phyloP scores from a whole-genome alignment of 1,140 invertebrate species.

The Drosophila arawakana region DNA sequence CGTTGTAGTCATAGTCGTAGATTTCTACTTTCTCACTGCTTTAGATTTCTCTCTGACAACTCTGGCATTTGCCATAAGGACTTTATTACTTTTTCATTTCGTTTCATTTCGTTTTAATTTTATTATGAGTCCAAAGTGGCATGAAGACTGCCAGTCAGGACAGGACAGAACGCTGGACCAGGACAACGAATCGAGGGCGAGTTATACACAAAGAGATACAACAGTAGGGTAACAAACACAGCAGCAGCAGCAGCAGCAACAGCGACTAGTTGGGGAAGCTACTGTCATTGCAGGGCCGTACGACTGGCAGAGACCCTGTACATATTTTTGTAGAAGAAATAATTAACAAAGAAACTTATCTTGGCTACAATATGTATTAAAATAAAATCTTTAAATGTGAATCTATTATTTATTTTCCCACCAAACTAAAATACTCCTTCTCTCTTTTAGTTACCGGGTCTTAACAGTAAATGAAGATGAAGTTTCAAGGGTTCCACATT shows the following conservation, averaged over 20 bases:
- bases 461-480: background rate
- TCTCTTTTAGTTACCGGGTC: too few species aligned
- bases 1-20: constrained; percentile 16
- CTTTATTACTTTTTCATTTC: constrained; percentile 84
- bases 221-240: constrained; percentile 24
- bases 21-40: constrained; percentile 19
- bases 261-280: background rate
- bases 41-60: constrained; percentile 31
- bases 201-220: constrained; percentile 42
- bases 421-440: too few species aligned
- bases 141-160: constrained; percentile 51
- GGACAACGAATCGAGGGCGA: constrained; percentile 28
- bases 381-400: too few species aligned
- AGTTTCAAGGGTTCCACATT: constrained; percentile 15
- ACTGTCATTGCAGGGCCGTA: too few species aligned
- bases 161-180: constrained; percentile 40
- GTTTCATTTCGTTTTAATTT: constrained; percentile 83
- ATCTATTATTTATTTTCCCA: too few species aligned
- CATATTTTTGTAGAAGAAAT: too few species aligned
- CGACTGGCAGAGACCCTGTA: too few species aligned
- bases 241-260: constrained; percentile 1
- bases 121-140: constrained; percentile 80
- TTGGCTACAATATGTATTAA: too few species aligned
- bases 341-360: too few species aligned
- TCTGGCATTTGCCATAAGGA: constrained; percentile 78